Base-by-base conservation (phyloP, 1,140 invertebrate genomes). In the Onthophagus taurus region DNA sequence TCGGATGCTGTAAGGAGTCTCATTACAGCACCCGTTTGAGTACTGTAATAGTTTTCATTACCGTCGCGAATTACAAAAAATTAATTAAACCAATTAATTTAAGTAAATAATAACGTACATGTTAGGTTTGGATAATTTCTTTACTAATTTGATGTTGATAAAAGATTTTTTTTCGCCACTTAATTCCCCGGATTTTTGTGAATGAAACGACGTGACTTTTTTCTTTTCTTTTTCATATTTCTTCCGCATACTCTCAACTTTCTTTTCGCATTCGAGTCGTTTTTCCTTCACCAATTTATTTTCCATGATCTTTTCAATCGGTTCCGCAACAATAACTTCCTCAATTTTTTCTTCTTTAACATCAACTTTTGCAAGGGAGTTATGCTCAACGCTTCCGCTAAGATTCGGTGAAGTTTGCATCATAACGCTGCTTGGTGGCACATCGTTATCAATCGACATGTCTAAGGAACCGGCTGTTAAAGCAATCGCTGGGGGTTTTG, bases 201-300 rank as follows among this genome's bases (percentile, higher is more conserved):
- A 67, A n/a, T 72, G 70, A n/a, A n/a, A n/a, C 8, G 80, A 57
- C 45, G 77, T 71, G 26, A 71, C 57, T 55, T 76, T 78, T 50
- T 84, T 79, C 68, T 91, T 92, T 45, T 92, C 88, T 68, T 91
- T 92, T 45, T 92, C 88, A 55, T 88, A 81, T 57, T 93, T 94
- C 58, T 89, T 87, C 31, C 77, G 71, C 31, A 95, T 57, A 26
- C 75, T 72, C 48, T 92, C 87, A 31, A 96, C 62, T 60, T 94
- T 93, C 57, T 91, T 89, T 24, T 92, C 86, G 13, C 92, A 62
- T 61, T 95, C 89, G 1, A 74, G 51, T 12, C 80, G 76, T 52
- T 90, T 88, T 52, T 94, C 89, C 20, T 75, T 76, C 3, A 91
- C 85, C 17, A 74, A 55, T 69, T 94, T 94, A 56, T 80, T 79